Evolutionary conservation across 2,888 invertebrate species (phyloP), one percentile per base, ranked within the genome.

Genomic region (Notocelia uddmanniana): DNA sequence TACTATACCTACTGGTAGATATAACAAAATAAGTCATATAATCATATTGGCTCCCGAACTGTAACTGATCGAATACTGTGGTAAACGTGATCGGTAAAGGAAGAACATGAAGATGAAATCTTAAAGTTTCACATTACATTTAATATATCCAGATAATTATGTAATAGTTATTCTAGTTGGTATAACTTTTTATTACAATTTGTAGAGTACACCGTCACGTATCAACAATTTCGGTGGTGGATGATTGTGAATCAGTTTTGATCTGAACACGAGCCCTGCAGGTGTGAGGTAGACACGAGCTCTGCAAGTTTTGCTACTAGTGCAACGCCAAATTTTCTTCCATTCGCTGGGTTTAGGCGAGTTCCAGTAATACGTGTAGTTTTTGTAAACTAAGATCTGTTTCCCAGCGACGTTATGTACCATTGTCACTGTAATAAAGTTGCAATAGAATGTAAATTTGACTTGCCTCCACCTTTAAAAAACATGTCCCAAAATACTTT

Each of bases 321-420:
- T 70, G 41, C 70, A 70, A 11, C 70, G 70, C 70, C 70, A 70
- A 5, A 66, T 66, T 26, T 70, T 70, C 58, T 70, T 70, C 70
- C 58, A 70, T 3, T 21, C 50, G 2, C n/a, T 50, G 19, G 37
- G 11, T 1, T 21, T 70, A 0, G 48, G 50, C 19, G 58, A 21
- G 41, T 66, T 57, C 34, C 69, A 70, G 55, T 74, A 74, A 9
- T 63, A 73, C 3, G 74, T 74, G 63, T 73, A 77, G 9, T 73
- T 69, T 15, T 75, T 54, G 10, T 73, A 45, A 15, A 75, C 0
- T 19, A 75, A 58, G 34, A 77, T 60, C 18, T 70, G 66, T 19
- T 69, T 74, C 1, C 77, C 75, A 8, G 66, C 21, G 11, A 8
- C 10, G 66, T 71, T 71, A 19, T 18, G 23, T n/a, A 71, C 66